phyloP scores from a whole-genome alignment of 2,113 vertebrate species.

The Artemisiospiza belli region DNA sequence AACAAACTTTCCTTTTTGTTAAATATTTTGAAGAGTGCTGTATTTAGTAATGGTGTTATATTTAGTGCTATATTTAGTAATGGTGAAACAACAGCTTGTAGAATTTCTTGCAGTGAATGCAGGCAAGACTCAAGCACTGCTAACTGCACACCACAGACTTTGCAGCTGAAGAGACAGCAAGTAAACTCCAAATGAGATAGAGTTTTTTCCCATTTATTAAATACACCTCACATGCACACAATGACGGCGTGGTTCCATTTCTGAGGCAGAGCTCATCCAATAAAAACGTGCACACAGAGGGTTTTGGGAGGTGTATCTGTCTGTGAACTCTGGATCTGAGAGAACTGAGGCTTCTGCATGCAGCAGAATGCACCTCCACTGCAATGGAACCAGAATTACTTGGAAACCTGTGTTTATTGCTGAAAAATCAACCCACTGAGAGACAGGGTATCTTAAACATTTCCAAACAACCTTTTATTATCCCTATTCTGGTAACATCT shows the following conservation, averaged over 20 bases:
- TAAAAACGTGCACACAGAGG: neutral
- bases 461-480: conserved; percentile 36
- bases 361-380: neutral
- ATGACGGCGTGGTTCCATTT: neutral
- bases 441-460: neutral
- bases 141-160: neutral
- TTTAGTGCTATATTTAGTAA: neutral
- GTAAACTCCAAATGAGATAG: neutral
- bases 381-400: conserved; percentile 2
- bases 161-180: neutral
- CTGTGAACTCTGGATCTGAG: neutral
- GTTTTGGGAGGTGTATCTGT: neutral
- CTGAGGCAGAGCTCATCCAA: neutral
- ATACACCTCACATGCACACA: neutral
- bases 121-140: neutral
- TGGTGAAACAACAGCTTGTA: neutral
- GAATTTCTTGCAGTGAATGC: neutral
- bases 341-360: neutral
- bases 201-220: neutral
- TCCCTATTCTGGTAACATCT: conserved; percentile 19
- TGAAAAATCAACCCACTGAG: conserved; percentile 3
- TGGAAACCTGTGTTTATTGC: conserved; percentile 8
- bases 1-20: neutral
- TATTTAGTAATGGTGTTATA: neutral
- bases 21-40: neutral